Evolutionary conservation across 2,888 invertebrate species (phyloP).

Genomic region (Drosophila falleni): DNA sequence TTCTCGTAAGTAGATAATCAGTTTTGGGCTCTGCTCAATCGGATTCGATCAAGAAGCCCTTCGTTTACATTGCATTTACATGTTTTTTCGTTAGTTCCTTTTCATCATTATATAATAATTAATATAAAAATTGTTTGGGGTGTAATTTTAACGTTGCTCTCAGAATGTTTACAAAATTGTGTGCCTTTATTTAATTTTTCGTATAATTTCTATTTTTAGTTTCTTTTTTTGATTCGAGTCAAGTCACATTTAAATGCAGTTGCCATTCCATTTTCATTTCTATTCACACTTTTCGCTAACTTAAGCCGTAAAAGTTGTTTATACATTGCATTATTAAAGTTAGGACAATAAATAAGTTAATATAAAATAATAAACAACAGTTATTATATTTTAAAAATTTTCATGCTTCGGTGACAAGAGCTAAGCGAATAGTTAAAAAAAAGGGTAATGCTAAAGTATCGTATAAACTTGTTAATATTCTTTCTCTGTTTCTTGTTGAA

Average conservation of each 20-base stretch:
- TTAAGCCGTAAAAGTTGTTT: constrained; percentile 76
- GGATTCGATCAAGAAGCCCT: constrained; percentile 34
- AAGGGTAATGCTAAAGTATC: constrained; percentile 61
- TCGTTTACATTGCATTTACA: constrained; percentile 75
- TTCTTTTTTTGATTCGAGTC: constrained; percentile 71
- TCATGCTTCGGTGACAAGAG: constrained; percentile 26
- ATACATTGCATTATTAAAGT: constrained; percentile 74
- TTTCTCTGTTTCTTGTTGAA: constrained; percentile 47
- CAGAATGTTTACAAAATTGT: constrained; percentile 60
- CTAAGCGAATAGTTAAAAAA: constrained; percentile 43
- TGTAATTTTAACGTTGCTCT: constrained; percentile 34
- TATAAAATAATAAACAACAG: constrained; percentile 79
- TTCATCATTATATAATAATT: constrained; percentile 52
- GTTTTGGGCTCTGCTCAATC: constrained; percentile 43
- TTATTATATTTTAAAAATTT: constrained; percentile 68
- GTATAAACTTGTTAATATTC: constrained; percentile 42
- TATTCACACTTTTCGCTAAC: constrained; percentile 63
- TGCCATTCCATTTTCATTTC: constrained; percentile 62
- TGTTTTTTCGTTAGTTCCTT: constrained; percentile 64
- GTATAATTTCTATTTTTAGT: constrained; percentile 24
- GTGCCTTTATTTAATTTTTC: constrained; percentile 46
- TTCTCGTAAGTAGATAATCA: constrained; percentile 76
- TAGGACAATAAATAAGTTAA: constrained; percentile 81
- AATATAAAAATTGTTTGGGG: constrained; percentile 68
- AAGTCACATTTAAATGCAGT: constrained; percentile 76